Evolutionary conservation across 2,888 invertebrate genomes (phyloP).

Genomic region (Polylopha cassiicola): DNA sequence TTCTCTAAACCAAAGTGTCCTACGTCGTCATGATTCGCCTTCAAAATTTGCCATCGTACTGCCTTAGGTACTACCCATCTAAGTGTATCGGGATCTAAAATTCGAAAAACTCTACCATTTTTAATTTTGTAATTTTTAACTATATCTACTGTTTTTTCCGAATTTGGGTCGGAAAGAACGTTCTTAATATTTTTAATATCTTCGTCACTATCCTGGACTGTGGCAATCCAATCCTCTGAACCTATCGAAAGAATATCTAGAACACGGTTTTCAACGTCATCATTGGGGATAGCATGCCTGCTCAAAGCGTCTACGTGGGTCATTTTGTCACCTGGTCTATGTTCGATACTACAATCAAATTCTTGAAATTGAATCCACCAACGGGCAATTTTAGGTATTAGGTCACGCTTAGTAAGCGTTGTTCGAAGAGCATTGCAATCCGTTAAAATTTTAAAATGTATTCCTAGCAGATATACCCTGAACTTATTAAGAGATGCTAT

Average conservation of each 20-base stretch:
- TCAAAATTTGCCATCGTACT: background rate
- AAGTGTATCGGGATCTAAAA: background rate
- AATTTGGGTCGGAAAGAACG: background rate
- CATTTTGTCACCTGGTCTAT: no score
- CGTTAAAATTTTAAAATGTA: background rate
- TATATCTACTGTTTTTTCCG: background rate
- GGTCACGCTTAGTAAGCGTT: no score
- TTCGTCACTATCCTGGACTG: background rate
- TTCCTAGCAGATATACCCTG: background rate
- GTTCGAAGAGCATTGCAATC: background rate
- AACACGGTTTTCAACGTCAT: no score
- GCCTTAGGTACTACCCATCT: background rate
- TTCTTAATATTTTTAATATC: background rate
- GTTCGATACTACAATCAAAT: no score
- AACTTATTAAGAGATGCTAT: background rate
- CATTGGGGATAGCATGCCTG: no score
- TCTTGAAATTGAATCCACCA: no score
- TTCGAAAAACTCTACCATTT: background rate
- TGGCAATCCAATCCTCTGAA: background rate
- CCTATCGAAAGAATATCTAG: no score
- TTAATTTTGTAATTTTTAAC: background rate
- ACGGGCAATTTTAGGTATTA: no score
- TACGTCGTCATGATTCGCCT: background rate
- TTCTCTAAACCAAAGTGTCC: no score
- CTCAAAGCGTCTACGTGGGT: no score